Conservation (phyloP, 1,140 invertebrate genomes). For the Bactericera cockerelli region DNA sequence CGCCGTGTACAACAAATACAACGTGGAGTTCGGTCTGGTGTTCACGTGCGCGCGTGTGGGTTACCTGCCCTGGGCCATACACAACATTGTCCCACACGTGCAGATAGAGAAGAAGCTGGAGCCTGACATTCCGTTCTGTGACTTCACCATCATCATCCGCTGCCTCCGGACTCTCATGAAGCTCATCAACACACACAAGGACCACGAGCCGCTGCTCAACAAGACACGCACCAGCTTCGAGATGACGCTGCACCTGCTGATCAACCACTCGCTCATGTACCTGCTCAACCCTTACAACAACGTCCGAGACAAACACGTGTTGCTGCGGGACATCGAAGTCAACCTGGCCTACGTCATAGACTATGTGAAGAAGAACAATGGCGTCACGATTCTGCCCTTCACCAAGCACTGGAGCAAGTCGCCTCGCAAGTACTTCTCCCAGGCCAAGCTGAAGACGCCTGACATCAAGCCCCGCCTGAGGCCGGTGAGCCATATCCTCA, state of each 20-base stretch:
- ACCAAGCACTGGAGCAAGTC: constrained; percentile 4
- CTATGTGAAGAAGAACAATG: constrained; percentile 6
- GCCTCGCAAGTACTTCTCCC: not conserved
- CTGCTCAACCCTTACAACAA: constrained; percentile 1
- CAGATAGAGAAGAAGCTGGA: not conserved
- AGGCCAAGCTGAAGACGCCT: not conserved
- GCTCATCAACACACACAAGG: not conserved
- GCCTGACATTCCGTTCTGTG: not conserved
- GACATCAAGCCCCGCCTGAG: not conserved
- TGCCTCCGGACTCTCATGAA: not conserved
- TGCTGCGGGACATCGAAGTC: not conserved
- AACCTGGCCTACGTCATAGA: constrained; percentile 2
- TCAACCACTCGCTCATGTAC: not conserved
- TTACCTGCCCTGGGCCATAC: not conserved
- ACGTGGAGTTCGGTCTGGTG: not conserved
- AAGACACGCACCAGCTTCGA: not conserved
- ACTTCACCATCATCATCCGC: not conserved
- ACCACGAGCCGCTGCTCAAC: not conserved
- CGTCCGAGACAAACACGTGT: not conserved
- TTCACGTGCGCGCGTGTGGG: not conserved
- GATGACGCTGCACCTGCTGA: constrained; percentile 1
- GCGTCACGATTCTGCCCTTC: not conserved
- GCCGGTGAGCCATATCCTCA: not conserved
- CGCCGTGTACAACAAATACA: constrained; percentile 3
- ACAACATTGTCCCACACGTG: not conserved